phyloP scores from a whole-genome alignment of 2,113 vertebrate species.

The Pteropus alecto region DNA sequence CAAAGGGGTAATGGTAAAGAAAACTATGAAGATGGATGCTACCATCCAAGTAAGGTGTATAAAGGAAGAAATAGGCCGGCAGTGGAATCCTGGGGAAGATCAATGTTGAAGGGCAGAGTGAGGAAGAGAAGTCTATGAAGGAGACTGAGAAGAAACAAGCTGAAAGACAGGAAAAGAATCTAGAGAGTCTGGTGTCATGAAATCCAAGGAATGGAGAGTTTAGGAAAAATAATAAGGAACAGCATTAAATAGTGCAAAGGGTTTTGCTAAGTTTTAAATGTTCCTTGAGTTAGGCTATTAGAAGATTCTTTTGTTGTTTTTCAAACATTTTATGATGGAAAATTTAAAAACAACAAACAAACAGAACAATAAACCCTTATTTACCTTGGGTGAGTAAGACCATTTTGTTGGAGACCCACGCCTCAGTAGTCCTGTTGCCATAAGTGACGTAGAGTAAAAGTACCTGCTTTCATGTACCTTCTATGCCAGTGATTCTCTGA shows the following conservation, averaged over 20 bases:
- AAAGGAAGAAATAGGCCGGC: background rate
- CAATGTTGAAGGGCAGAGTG: background rate
- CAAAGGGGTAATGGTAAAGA: background rate
- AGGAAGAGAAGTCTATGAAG: background rate
- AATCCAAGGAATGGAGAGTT: background rate
- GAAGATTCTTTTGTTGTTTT: background rate
- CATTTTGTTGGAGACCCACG: background rate
- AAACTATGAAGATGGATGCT: background rate
- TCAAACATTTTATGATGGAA: background rate
- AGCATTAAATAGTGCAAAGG: background rate
- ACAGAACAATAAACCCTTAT: background rate
- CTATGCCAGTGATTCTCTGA: background rate
- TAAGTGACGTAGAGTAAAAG: background rate
- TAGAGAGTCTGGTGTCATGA: background rate
- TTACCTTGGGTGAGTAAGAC: background rate
- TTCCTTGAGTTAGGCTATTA: background rate
- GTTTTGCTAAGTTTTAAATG: background rate
- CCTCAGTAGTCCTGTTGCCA: background rate
- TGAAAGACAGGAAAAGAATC: background rate
- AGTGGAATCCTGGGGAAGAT: background rate
- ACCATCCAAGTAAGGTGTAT: background rate
- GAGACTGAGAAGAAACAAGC: background rate
- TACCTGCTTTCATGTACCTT: background rate
- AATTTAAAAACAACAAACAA: background rate
- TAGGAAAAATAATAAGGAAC: background rate